A percentile compares a stretch with the other conserved stretches of the same genome.
These are phyloP conservation scores for Bos taurus DNA, from an alignment of 2,113 vertebrate species.

Conservation along the genomic window ARS-UCD2.0 NC_037340.1:65954501-65955000, in stretches of 20 bases:
- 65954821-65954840: background rate
- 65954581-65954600: conserved; percentile 95
- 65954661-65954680: background rate
- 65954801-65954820: background rate
- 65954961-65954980: background rate
- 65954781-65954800: conserved; percentile 1
- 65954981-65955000: background rate
- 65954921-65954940: background rate
- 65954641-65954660: background rate
- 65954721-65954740: background rate
- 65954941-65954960: background rate
- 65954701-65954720: background rate
- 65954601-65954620: conserved; percentile 87
- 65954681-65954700: background rate
- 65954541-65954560: conserved; percentile 80
- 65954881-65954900: background rate
- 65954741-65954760: background rate
- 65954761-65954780: background rate
- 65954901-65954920: background rate
- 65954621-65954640: conserved; percentile 12
- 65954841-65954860: conserved; percentile 16
- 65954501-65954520: conserved; percentile 93
- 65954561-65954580: conserved; percentile 84
- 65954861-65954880: background rate
- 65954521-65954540: conserved; percentile 87